A percentile compares a stretch with the other conserved stretches of the same genome.
Conservation (phyloP, 1,140 invertebrate genomes). For the Anastrepha ludens region DNA sequence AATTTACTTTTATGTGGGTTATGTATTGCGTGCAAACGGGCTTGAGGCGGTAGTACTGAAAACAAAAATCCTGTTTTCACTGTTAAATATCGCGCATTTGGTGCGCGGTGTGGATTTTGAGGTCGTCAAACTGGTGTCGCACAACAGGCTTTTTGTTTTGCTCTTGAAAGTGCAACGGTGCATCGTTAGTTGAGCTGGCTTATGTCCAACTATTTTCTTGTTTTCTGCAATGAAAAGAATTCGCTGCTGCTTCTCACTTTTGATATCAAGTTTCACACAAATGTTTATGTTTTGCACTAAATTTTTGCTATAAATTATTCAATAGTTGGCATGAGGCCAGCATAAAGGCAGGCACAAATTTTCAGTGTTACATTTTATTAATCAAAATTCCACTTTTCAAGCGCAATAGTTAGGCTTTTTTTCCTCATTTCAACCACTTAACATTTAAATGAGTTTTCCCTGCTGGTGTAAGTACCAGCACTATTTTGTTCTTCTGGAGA, state of each 20-base stretch:
- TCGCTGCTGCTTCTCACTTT: no score
- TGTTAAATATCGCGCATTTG: constrained; percentile 61
- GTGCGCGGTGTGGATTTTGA: constrained; percentile 59
- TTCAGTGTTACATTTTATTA: no score
- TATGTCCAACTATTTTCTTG: not conserved
- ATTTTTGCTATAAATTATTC: no score
- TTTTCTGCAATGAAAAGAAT: not conserved
- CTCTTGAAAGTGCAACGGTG: constrained; percentile 48
- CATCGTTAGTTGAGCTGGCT: not conserved
- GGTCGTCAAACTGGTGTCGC: constrained; percentile 61
- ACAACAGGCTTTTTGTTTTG: constrained; percentile 1
- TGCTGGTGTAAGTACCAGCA: no score
- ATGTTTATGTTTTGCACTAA: no score
- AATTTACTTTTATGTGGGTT: constrained; percentile 60
- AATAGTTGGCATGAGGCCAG: no score
- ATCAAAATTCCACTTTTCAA: no score
- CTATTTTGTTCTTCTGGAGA: not conserved
- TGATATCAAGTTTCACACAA: no score
- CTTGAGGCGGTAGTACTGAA: constrained; percentile 51
- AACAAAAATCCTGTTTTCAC: constrained; percentile 71
- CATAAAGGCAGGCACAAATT: no score
- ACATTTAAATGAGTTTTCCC: no score
- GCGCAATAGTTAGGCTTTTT: no score
- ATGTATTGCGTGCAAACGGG: not conserved
- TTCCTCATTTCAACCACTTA: no score